Evolutionary conservation across 2,797 vertebrate genomes (phyloP).

Genomic region (Odontamblyopus rebecca): DNA sequence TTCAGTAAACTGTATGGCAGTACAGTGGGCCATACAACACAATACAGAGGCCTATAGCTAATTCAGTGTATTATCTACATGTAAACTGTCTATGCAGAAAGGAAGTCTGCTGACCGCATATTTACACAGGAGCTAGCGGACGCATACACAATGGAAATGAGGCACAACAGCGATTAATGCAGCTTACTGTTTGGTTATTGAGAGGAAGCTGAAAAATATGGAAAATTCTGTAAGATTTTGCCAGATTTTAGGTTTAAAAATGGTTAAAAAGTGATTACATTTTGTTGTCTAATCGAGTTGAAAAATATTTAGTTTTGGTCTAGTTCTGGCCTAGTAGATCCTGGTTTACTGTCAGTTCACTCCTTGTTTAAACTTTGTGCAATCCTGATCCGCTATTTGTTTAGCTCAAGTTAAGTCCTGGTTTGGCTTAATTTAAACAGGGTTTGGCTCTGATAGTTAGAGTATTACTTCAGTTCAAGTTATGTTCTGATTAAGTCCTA

Average conservation of each 20-base stretch:
- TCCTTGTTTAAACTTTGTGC: too few species aligned
- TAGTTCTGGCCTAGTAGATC: too few species aligned
- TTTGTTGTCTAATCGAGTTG: background rate
- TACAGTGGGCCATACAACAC: slow-evolving; percentile 33
- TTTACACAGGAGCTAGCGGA: slow-evolving; percentile 48
- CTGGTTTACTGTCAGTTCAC: too few species aligned
- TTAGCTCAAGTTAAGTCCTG: too few species aligned
- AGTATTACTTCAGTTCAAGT: too few species aligned
- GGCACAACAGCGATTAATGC: background rate
- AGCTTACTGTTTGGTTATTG: background rate
- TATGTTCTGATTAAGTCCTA: background rate
- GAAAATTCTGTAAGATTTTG: background rate
- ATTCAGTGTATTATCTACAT: slow-evolving; percentile 42
- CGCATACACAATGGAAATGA: background rate
- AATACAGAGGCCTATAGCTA: slow-evolving; percentile 35
- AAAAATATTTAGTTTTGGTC: too few species aligned
- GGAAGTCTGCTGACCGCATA: slow-evolving; percentile 46
- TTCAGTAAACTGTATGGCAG: slow-evolving; percentile 26
- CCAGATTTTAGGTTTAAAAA: background rate
- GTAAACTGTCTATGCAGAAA: slow-evolving; percentile 49
- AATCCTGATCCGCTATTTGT: too few species aligned
- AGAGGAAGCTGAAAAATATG: background rate
- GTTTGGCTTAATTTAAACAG: background rate
- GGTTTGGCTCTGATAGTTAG: background rate
- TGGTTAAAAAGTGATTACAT: background rate